phyloP scores from a whole-genome alignment of 1,140 invertebrate species.

The Sarcophaga bullata region DNA sequence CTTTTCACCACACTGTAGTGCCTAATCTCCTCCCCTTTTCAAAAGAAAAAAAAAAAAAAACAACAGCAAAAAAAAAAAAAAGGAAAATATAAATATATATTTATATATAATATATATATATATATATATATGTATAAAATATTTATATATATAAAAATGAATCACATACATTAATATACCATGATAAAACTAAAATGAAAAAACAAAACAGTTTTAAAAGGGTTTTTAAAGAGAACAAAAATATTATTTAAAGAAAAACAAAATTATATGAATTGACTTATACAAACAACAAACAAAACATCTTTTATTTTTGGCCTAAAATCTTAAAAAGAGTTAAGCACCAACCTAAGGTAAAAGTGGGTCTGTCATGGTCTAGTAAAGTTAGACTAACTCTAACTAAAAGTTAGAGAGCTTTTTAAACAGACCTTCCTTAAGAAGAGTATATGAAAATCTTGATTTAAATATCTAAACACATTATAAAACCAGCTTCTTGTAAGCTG shows the following conservation, averaged over 20 bases:
- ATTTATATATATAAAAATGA: conserved; percentile 57
- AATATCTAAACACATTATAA: too few relatives aligned
- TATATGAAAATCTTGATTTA: neutral
- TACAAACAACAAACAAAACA: neutral
- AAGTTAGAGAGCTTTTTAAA: conserved; percentile 38
- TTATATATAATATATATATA: conserved; percentile 52
- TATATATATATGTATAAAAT: too few relatives aligned
- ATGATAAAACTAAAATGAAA: neutral
- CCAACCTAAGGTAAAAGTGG: neutral
- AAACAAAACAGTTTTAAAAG: conserved; percentile 38
- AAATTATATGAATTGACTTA: conserved; percentile 43
- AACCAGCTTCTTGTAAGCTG: too few relatives aligned
- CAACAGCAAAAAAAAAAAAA: neutral
- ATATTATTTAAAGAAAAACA: conserved; percentile 4
- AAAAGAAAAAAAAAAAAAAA: neutral
- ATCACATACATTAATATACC: neutral
- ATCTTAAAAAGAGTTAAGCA: conserved; percentile 17
- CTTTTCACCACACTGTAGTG: conserved; percentile 55
- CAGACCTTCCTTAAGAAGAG: neutral
- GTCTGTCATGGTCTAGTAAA: neutral
- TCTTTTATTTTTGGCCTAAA: neutral
- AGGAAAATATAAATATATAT: conserved; percentile 47
- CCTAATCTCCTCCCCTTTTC: conserved; percentile 53
- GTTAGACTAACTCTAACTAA: conserved; percentile 1
- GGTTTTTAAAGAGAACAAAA: neutral